A percentile compares a stretch with the other conserved stretches of the same genome.
phyloP scores from a whole-genome alignment of 92 coral and sea anemone genomes.

The Heteractis magnifica region DNA sequence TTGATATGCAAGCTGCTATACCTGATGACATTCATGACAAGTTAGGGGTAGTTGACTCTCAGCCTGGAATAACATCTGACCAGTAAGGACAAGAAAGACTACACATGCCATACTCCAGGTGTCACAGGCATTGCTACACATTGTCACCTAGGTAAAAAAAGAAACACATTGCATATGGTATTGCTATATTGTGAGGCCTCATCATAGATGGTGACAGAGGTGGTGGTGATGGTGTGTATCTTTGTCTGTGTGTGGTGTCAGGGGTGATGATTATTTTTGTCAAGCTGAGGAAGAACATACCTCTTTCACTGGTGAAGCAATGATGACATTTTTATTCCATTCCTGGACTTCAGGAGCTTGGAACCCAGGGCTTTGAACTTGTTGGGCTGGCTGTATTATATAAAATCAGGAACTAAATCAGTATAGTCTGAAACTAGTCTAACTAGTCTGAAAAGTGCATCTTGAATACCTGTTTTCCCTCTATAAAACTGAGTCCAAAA shows the following conservation, averaged over 20 bases:
- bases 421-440: background rate
- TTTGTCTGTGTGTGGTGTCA: background rate
- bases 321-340: slow-evolving; percentile 56
- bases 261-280: background rate
- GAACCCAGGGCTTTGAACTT: slow-evolving; percentile 83
- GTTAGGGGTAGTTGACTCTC: slow-evolving; percentile 34
- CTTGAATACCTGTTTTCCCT: slow-evolving; percentile 50
- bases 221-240: background rate
- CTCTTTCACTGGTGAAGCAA: background rate
- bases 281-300: background rate
- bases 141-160: slow-evolving; percentile 6
- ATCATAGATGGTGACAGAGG: background rate
- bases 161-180: background rate
- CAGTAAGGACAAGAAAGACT: slow-evolving; percentile 61
- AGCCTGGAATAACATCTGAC: slow-evolving; percentile 33
- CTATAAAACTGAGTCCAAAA: slow-evolving; percentile 78
- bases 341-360: slow-evolving; percentile 76
- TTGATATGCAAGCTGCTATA: slow-evolving; percentile 11
- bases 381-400: slow-evolving; percentile 52
- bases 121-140: slow-evolving; percentile 71
- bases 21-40: slow-evolving; percentile 53
- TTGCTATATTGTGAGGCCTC: background rate
- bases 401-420: background rate
- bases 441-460: background rate
- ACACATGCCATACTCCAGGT: slow-evolving; percentile 86